Evolutionary conservation across 2,113 vertebrate genomes (phyloP), one percentile per base, ranked within the genome.

Genomic region (Esox niger): DNA sequence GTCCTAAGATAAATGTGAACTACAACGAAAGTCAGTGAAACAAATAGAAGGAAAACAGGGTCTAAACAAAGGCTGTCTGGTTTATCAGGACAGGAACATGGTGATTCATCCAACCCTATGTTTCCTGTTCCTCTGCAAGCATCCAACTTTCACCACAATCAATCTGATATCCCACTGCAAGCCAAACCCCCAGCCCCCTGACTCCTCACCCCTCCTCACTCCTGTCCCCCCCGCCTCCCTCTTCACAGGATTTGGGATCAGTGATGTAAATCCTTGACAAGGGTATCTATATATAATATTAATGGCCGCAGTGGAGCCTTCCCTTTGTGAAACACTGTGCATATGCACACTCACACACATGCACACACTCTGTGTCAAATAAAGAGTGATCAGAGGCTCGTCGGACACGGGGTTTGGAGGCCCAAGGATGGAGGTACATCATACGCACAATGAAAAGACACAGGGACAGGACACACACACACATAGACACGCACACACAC

Each of bases 241-340:
- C 80, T 78, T 67, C 76, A 71, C 73, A 92, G 89, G 90, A 93
- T 93, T 94, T 90, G 38, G 76, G 93, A 94, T 95, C 88, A 89
- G 88, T 60, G 82, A 89, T 95, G 94, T 93, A 95, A 95, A 96
- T 95, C 91, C 90, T 92, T 93, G 95, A 96, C 96, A 98, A 94
- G 92, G 94, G 91, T 94, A 96, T 98, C 95, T 96, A 95, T 98
- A 97, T 95, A 96, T 95, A 97, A 95, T 98, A 97, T 96, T 97
- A 96, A 96, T 95, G 93, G 93, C 78, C 79, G 70, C 92, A 73
- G 79, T 88, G 89, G 90, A 93, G 91, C 91, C 90, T 91, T 92
- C 87, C 86, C 88, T 86, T 84, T 88, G 91, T 33, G 29, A 21
- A 90, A 88, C 89, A 78, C 71, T n/a, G 75, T 76, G 82, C 70